A percentile compares a stretch with the other conserved stretches of the same genome.
Conservation (phyloP, 2,113 vertebrate genomes). For the Elanoides forficatus region DNA sequence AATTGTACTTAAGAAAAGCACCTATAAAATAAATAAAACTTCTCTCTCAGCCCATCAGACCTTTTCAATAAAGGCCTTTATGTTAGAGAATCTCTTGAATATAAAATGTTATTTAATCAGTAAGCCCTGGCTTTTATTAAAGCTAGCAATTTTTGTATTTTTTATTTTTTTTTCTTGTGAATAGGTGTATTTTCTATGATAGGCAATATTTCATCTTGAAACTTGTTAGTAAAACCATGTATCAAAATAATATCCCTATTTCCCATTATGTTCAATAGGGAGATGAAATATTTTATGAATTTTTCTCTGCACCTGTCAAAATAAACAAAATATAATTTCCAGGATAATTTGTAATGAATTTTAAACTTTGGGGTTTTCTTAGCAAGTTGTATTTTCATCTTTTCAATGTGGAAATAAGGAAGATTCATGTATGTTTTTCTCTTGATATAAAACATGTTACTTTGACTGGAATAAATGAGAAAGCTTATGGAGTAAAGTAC, state of each 20-base stretch:
- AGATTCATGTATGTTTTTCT: background rate
- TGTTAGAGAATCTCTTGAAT: slow-evolving; percentile 21
- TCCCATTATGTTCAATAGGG: background rate
- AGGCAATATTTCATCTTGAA: slow-evolving; percentile 47
- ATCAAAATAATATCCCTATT: slow-evolving; percentile 44
- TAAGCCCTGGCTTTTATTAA: slow-evolving; percentile 34
- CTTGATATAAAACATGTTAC: background rate
- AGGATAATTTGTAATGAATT: slow-evolving; percentile 45
- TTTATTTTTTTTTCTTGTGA: slow-evolving; percentile 2
- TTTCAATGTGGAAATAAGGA: background rate
- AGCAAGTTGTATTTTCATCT: background rate
- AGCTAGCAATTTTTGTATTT: slow-evolving; percentile 3
- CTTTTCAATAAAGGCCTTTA: slow-evolving; percentile 40
- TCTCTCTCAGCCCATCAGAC: slow-evolving; percentile 14
- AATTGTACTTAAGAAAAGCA: slow-evolving; percentile 49
- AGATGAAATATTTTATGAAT: slow-evolving; percentile 27
- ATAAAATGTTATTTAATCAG: slow-evolving; percentile 63
- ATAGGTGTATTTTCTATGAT: slow-evolving; percentile 29
- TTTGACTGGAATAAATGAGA: background rate
- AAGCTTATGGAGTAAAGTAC: background rate
- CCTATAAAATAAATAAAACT: slow-evolving; percentile 53
- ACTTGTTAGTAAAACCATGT: slow-evolving; percentile 28
- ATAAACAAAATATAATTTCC: slow-evolving; percentile 49
- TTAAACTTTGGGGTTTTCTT: background rate
- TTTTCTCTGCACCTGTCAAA: slow-evolving; percentile 26